A percentile compares a stretch with the other conserved stretches of the same genome.
Conservation (phyloP, 2,113 vertebrate species). For the Leucoraja erinaceus region DNA sequence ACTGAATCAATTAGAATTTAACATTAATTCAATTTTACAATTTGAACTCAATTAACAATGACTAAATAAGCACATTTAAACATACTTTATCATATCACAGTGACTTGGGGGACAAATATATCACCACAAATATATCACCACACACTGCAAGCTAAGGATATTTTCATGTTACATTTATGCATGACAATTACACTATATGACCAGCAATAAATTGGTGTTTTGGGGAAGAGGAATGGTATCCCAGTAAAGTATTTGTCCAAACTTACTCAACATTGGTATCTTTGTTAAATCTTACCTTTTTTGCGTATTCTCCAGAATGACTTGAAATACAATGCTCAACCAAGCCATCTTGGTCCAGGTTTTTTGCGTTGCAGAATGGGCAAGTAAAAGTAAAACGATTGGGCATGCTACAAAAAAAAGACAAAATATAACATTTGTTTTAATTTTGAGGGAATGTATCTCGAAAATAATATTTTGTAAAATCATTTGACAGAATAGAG, state of each 20-base stretch:
- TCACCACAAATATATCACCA: background rate
- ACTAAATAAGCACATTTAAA: too few relatives aligned
- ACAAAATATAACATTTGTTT: background rate
- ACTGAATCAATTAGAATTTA: background rate
- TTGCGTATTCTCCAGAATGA: conserved; percentile 76
- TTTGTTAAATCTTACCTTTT: conserved; percentile 63
- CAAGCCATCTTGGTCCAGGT: conserved; percentile 90
- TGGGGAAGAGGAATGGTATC: background rate
- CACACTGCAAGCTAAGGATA: background rate
- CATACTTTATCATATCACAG: background rate
- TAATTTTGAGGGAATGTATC: background rate
- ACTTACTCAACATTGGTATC: too few relatives aligned
- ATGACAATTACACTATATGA: background rate
- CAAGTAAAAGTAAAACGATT: conserved; percentile 94
- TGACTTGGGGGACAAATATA: background rate
- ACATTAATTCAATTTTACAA: background rate
- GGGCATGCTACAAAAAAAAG: conserved; percentile 62
- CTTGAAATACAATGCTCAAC: conserved; percentile 85
- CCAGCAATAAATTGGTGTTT: background rate
- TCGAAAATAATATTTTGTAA: background rate
- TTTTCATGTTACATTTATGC: background rate
- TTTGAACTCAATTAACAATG: too few relatives aligned
- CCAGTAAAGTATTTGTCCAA: background rate
- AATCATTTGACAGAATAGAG: background rate
- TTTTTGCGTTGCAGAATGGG: conserved; percentile 84